These are phyloP conservation scores for Ectropis grisescens DNA, from an alignment of 1,140 invertebrate genomes.

Conservation along the genomic window DNA sequence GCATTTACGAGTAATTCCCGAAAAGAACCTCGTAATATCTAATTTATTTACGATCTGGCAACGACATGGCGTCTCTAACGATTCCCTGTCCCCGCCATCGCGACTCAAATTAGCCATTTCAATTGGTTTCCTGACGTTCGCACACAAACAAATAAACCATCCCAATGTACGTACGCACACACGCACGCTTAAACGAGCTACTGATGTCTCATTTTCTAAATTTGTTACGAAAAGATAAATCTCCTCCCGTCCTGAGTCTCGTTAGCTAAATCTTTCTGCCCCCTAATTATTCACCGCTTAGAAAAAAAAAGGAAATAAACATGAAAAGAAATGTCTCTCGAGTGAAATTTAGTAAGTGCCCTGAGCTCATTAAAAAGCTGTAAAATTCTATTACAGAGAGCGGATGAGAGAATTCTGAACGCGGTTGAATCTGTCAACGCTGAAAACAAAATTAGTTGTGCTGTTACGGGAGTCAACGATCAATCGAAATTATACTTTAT, in stretches of 20 bases:
- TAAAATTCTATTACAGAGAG: constrained; percentile 50
- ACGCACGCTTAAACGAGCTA: constrained; percentile 8
- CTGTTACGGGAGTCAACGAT: constrained; percentile 3
- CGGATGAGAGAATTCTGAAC: constrained; percentile 29
- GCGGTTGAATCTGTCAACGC: constrained; percentile 20
- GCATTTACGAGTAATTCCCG: neutral
- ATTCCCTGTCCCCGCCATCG: neutral
- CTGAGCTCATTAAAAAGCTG: constrained; percentile 62
- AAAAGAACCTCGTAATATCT: neutral
- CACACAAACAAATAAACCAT: neutral
- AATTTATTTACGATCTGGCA: constrained; percentile 1
- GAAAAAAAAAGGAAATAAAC: constrained; percentile 32
- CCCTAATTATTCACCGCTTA: constrained; percentile 50
- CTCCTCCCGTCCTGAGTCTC: constrained; percentile 48
- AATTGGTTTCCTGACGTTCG: constrained; percentile 1
- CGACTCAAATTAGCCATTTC: constrained; percentile 1
- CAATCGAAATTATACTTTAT: constrained; percentile 24
- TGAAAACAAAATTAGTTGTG: constrained; percentile 17
- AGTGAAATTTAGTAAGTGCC: constrained; percentile 54
- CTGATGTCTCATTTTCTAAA: constrained; percentile 67
- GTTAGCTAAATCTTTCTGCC: constrained; percentile 58
- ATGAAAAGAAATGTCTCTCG: constrained; percentile 47
- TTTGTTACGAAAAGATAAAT: constrained; percentile 66
- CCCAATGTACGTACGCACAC: neutral
- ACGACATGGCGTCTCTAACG: neutral